Base-by-base conservation (phyloP, 2,113 vertebrate species). In the Epinephelus cyanopodus region DNA sequence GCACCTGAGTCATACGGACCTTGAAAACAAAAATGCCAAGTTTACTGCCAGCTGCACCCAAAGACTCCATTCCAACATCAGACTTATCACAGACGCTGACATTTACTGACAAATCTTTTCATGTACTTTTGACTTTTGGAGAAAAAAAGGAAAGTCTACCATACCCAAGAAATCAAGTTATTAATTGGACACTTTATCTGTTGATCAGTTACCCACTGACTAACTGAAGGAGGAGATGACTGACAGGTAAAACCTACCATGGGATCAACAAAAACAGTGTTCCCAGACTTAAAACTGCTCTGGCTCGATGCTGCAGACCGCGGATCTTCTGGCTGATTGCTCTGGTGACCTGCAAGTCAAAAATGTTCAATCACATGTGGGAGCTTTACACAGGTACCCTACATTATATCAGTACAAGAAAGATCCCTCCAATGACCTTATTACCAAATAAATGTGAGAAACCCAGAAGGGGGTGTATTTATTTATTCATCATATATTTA, bases 251-350 rank as follows among this genome's bases (percentile, higher is more conserved):
- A 65, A 93, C 95, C 64, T 94, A 99, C 98, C 97, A 99, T 96
- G 5, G 96, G 95, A 90, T 99, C 97, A 48, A 99, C 87, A 95
- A 98, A 99, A 82, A 96, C 52, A 0, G 96, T 97, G 77, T 95
- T 85, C 96, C 97, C 79, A 99, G 91, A 66, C 94, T 90, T 69
- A 97, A 84, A 1, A 96, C 93, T 11, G 96, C 95, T 93, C 95
- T 96, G 73, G 97, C 97, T 60, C 95, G 95, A 90, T 99, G 98
- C 1, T 90, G 53, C 84, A 96, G 95, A 73, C 97, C 95, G 92
- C 82, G 92, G 83, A 99, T 97, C 93, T 96, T 97, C 68, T 92
- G 80, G 86, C 92, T 87, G 86, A 99, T 95, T 29, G 90, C 86
- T 93, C 95, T 93, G 25, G 95, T 97, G 50, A 97, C 96, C 98